Evolutionary conservation across 2,113 vertebrate species (phyloP), one percentile per base, ranked within the genome.

Genomic region (Podiceps cristatus): DNA sequence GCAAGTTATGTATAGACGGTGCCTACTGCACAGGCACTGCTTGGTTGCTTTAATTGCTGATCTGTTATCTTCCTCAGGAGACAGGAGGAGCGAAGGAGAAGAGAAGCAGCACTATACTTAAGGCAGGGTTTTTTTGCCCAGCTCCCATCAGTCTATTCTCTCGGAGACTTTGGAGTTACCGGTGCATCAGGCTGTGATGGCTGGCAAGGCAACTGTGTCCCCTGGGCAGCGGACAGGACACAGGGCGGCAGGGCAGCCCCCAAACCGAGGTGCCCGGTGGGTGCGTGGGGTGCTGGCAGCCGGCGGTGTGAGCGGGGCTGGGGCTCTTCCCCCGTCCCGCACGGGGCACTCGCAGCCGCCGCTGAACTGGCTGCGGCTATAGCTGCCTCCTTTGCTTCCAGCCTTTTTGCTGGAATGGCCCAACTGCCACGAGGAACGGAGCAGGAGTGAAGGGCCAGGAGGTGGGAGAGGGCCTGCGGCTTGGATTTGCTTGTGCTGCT

Each of bases 11-110:
- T 85, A 42, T 24, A 49, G 91, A 22, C 0, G 2, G 16, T 85
- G 59, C 86, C 80, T 73, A 18, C 60, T 76, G 77, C 91, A 62
- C 33, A 20, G 53, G 58, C 77, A 2, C 66, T 64, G 80, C 86
- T 91, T 42, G 31, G 49, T 40, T 76, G 49, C 89, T 91, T 88
- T 95, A 95, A 91, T 96, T 93, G 86, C 86, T 95, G 91, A 93
- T 96, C 86, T 76, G 56, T 95, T 96, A 87, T 82, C 91, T 75
- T 66, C 62, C 62, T 74, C 35, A 5, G 27, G 69, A 53, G 94
- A 20, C 79, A 63, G 53, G 17, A 88, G 49, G 27, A 45, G 17
- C 7, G 50, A 53, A 66, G 53, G 31, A 80, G 63, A n/a, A 52
- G 69, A 67, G 59, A 84, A 64, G 33, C 80, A 81, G 62, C 28